A percentile compares a stretch with the other conserved stretches of the same genome.
These are phyloP conservation scores for Craseonycteris thonglongyai DNA, from an alignment of 2,113 vertebrate genomes.

Conservation along the genomic window DNA sequence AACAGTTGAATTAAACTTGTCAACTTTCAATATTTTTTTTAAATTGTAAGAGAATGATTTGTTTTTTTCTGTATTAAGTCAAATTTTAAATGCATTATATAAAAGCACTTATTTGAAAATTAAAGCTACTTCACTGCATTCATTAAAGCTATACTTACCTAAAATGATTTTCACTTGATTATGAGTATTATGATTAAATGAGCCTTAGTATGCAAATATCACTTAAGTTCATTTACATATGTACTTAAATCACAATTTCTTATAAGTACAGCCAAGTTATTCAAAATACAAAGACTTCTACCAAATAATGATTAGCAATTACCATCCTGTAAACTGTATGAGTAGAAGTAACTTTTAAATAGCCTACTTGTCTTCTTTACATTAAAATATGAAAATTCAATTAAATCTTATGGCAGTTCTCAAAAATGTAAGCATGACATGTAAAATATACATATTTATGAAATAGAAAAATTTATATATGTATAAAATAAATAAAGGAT, in stretches of 20 bases:
- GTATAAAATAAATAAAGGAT: not conserved
- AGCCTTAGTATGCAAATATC: conserved; percentile 59
- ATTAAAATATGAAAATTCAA: not conserved
- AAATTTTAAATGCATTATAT: conserved; percentile 55
- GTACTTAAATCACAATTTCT: conserved; percentile 30
- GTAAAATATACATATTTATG: not conserved
- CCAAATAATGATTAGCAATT: not conserved
- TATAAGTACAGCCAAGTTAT: conserved; percentile 29
- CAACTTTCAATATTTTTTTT: conserved; percentile 1
- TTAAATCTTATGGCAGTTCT: not conserved
- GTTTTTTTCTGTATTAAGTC: conserved; percentile 9
- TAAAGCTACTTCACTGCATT: conserved; percentile 54
- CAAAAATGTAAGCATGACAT: not conserved
- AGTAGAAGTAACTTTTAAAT: not conserved
- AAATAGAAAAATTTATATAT: not conserved
- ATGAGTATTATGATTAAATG: conserved; percentile 61
- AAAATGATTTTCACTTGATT: conserved; percentile 65
- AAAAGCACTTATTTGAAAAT: conserved; percentile 64
- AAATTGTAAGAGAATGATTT: not conserved
- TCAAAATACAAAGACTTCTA: conserved; percentile 47
- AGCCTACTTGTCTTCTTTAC: not conserved
- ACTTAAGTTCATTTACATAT: conserved; percentile 56
- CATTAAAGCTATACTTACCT: conserved; percentile 38
- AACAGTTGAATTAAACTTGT: not conserved
- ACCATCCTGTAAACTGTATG: not conserved